These are phyloP conservation scores for Elymnias hypermnestra DNA, from an alignment of 1,140 invertebrate species.

Conservation along the genomic window DNA sequence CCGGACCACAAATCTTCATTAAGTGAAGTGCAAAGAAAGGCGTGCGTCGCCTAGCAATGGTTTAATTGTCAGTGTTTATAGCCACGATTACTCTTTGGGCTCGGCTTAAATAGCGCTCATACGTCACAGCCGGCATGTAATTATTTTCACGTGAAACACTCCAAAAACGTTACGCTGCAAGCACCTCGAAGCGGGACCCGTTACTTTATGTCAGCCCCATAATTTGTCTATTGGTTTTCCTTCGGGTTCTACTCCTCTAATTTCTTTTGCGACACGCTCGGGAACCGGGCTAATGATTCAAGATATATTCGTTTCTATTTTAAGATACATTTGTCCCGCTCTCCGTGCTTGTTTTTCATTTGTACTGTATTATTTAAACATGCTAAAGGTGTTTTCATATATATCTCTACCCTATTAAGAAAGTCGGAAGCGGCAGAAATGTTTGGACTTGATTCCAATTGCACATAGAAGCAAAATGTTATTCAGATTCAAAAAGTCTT, in stretches of 20 bases:
- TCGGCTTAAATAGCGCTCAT: conserved; percentile 64
- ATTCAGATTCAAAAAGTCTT: too few relatives aligned
- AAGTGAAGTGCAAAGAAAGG: conserved; percentile 64
- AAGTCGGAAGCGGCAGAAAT: too few relatives aligned
- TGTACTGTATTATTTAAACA: too few relatives aligned
- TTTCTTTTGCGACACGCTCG: conserved; percentile 27
- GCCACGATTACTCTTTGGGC: conserved; percentile 62
- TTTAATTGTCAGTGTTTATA: conserved; percentile 73
- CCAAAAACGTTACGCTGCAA: conserved; percentile 48
- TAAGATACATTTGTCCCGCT: neutral
- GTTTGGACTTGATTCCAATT: too few relatives aligned
- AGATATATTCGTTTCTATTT: conserved; percentile 7
- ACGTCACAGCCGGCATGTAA: conserved; percentile 66
- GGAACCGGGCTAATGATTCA: conserved; percentile 19
- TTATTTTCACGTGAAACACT: conserved; percentile 67
- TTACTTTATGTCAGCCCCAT: conserved; percentile 41
- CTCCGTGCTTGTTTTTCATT: conserved; percentile 2
- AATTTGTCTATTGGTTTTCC: conserved; percentile 56
- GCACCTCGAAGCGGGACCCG: conserved; percentile 33
- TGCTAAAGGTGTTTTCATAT: too few relatives aligned
- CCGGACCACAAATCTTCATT: conserved; percentile 61
- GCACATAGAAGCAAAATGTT: too few relatives aligned
- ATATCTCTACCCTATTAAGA: too few relatives aligned
- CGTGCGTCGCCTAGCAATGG: conserved; percentile 70
- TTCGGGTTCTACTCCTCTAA: conserved; percentile 28